Evolutionary conservation across 2,797 vertebrate genomes (phyloP).

Genomic region (Staurois parvus): DNA sequence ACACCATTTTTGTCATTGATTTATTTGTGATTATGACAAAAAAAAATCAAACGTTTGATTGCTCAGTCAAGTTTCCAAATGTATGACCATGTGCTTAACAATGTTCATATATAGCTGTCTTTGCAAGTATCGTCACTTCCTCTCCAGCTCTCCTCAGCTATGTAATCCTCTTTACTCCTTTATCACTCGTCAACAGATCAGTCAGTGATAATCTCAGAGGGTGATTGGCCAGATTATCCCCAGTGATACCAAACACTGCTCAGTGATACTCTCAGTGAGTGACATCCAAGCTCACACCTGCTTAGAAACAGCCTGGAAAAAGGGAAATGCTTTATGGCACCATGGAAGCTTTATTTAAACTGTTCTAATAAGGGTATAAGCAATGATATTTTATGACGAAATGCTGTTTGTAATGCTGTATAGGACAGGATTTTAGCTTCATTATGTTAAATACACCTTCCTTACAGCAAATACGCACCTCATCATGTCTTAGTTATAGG

Average conservation of each 20-base stretch:
- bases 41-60: too few species aligned
- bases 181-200: conserved; percentile 42
- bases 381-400: too few species aligned
- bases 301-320: neutral
- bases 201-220: conserved; percentile 36
- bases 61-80: too few species aligned
- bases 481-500: too few species aligned
- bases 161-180: conserved; percentile 30
- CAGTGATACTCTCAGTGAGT: conserved; percentile 24
- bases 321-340: neutral
- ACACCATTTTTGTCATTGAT: too few species aligned
- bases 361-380: too few species aligned
- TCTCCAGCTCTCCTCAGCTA: neutral
- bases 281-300: neutral
- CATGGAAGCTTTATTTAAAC: neutral
- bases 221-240: conserved; percentile 49
- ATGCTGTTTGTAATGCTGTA: too few species aligned
- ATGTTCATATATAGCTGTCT: neutral
- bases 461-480: too few species aligned
- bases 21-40: too few species aligned
- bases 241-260: conserved; percentile 14
- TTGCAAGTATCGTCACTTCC: neutral
- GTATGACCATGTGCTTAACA: too few species aligned
- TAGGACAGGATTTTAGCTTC: too few species aligned
- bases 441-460: too few species aligned